These are phyloP conservation scores for Malthinus seriepunctatus DNA, from an alignment of 2,888 invertebrate species.

Conservation along the genomic window DNA sequence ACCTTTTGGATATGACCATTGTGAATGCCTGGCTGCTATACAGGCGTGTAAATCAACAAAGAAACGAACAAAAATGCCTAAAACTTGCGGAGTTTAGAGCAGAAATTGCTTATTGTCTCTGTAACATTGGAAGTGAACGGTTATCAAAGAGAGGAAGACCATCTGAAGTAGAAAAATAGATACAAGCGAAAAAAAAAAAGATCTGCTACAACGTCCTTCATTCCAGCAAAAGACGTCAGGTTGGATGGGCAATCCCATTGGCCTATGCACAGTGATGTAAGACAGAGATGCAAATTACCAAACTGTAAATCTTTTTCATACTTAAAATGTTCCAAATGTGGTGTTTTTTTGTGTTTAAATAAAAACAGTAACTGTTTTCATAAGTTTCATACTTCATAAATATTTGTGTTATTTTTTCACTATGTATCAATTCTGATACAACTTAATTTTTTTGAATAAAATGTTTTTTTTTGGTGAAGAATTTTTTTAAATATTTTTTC, in stretches of 20 bases:
- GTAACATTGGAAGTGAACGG: neutral
- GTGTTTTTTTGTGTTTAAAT: too few relatives aligned
- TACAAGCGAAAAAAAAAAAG: neutral
- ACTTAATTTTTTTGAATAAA: too few relatives aligned
- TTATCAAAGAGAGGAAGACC: conserved; percentile 1
- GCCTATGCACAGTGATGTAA: too few relatives aligned
- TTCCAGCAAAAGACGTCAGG: neutral
- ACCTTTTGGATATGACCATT: conserved; percentile 11
- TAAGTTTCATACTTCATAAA: too few relatives aligned
- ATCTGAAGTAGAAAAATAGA: neutral
- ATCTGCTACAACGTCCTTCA: conserved; percentile 3
- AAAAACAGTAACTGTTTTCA: too few relatives aligned
- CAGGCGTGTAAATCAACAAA: conserved; percentile 6
- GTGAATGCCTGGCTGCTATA: conserved; percentile 23
- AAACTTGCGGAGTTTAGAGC: conserved; percentile 33
- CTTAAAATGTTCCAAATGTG: too few relatives aligned
- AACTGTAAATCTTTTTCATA: too few relatives aligned
- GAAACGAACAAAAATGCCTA: conserved; percentile 1
- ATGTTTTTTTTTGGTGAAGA: too few relatives aligned
- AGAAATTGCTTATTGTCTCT: conserved; percentile 14
- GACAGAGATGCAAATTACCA: too few relatives aligned
- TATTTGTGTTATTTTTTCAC: too few relatives aligned
- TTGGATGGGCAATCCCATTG: neutral
- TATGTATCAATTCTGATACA: too few relatives aligned
- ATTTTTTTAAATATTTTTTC: too few relatives aligned